Evolutionary conservation across 2,113 vertebrate genomes (phyloP).

Genomic region (Thunnus thynnus): DNA sequence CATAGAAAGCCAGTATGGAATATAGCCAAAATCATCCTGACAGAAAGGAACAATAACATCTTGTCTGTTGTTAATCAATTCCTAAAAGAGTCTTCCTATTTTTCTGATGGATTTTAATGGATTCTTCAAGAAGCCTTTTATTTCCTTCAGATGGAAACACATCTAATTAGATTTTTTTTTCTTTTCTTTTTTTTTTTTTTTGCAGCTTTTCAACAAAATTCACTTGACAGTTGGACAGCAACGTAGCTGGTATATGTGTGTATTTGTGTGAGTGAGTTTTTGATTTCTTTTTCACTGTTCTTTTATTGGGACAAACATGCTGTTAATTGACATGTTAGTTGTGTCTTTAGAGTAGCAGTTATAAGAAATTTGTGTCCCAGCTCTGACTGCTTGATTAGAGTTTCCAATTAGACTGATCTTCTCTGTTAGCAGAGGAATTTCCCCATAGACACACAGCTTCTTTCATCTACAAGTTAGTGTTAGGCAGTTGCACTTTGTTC

Average conservation of each 20-base stretch:
- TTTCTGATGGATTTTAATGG: constrained; percentile 6
- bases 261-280: constrained; percentile 1
- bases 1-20: background rate
- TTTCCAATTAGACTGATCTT: constrained; percentile 16
- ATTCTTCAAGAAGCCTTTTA: constrained; percentile 23
- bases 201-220: background rate
- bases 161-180: background rate
- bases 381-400: constrained; percentile 3
- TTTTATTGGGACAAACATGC: background rate
- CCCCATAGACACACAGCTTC: background rate
- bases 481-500: background rate
- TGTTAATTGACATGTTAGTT: background rate
- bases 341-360: background rate
- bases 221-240: background rate
- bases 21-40: background rate
- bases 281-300: background rate
- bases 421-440: background rate
- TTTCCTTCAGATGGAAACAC: constrained; percentile 25
- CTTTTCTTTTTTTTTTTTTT: constrained; percentile 8
- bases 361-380: background rate
- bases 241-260: background rate
- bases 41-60: constrained; percentile 47
- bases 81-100: constrained; percentile 21
- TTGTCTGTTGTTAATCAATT: constrained; percentile 29
- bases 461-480: constrained; percentile 7